Evolutionary conservation across 2,797 vertebrate genomes (phyloP).

Genomic region (Enteromius mattozi): DNA sequence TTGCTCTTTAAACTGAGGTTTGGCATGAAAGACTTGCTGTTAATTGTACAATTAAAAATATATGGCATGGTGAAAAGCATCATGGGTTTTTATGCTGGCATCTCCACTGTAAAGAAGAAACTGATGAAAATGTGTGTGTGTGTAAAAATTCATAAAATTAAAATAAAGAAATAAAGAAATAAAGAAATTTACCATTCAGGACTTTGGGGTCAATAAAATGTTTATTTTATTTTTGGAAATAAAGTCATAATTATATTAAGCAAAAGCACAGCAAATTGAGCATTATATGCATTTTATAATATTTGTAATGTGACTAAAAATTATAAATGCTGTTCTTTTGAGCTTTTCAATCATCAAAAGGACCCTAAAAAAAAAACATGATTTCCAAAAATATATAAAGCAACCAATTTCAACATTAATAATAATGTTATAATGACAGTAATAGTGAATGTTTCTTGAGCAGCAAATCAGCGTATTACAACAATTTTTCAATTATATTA

Average conservation of each 20-base stretch:
- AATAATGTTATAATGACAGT: background rate
- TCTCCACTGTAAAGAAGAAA: background rate
- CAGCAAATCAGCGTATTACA: background rate
- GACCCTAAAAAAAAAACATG: background rate
- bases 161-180: background rate
- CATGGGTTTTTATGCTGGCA: background rate
- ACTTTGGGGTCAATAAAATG: background rate
- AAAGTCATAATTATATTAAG: background rate
- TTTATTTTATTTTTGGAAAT: background rate
- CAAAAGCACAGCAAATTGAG: background rate
- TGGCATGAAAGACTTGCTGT: background rate
- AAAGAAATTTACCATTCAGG: background rate
- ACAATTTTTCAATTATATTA: background rate
- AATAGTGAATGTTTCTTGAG: background rate
- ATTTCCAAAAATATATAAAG: background rate
- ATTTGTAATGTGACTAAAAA: background rate
- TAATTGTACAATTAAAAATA: background rate
- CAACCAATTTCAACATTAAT: background rate
- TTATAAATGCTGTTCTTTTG: background rate
- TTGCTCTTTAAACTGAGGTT: background rate
- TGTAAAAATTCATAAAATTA: background rate
- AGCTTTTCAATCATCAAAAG: background rate
- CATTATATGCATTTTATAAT: background rate
- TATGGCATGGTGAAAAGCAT: background rate
- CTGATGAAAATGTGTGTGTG: background rate